phyloP scores from a whole-genome alignment of 2,888 invertebrate species.

The Cosmia trapezina region DNA sequence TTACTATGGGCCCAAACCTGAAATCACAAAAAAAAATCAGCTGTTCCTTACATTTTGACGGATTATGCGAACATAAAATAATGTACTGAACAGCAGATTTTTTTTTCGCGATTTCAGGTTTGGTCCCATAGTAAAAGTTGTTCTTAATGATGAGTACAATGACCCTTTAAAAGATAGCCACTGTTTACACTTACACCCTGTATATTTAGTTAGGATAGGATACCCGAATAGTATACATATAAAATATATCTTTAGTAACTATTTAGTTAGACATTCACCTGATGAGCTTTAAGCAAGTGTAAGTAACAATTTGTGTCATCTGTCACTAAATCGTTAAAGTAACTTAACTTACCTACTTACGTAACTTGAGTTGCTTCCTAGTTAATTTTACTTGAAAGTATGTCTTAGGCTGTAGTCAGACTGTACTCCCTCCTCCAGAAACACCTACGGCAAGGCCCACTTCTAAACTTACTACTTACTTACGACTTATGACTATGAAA shows the following conservation, averaged over 20 bases:
- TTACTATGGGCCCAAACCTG: too few relatives aligned
- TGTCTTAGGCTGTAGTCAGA: background rate
- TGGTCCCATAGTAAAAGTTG: too few relatives aligned
- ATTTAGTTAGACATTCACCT: background rate
- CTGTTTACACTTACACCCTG: too few relatives aligned
- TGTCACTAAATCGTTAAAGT: conserved; percentile 19
- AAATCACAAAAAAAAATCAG: too few relatives aligned
- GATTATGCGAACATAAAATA: too few relatives aligned
- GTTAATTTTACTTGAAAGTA: conserved; percentile 31
- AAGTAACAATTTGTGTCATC: background rate
- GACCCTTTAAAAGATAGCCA: too few relatives aligned
- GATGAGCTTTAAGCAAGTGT: background rate
- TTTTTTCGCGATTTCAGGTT: too few relatives aligned
- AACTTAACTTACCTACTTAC: conserved; percentile 28
- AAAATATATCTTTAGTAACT: background rate
- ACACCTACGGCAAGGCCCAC: background rate
- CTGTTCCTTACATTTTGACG: too few relatives aligned
- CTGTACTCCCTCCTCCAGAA: background rate
- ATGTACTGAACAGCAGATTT: too few relatives aligned
- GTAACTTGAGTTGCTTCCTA: conserved; percentile 32
- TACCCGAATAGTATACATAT: background rate
- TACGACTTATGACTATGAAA: background rate
- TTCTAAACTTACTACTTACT: background rate
- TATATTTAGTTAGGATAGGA: too few relatives aligned
- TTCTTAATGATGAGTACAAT: too few relatives aligned